Percentiles rank a stretch among this genome's conserved stretches.
Conservation (phyloP, 2,797 vertebrate species). For the Psittacula echo region DNA sequence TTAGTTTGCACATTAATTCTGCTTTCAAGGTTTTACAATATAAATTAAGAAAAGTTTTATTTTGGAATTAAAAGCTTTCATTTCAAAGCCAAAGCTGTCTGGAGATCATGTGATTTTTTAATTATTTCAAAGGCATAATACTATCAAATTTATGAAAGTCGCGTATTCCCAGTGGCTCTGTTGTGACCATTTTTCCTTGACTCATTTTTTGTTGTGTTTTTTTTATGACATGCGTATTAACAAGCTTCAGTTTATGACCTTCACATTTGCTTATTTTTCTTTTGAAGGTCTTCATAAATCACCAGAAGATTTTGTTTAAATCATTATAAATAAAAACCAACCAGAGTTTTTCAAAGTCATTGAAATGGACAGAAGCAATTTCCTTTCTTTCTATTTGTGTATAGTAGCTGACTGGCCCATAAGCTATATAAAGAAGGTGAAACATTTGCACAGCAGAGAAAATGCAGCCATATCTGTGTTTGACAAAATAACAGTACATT, state of each 20-base stretch:
- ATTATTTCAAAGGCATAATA: constrained; percentile 15
- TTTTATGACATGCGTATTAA: constrained; percentile 18
- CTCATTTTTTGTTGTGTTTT: constrained; percentile 16
- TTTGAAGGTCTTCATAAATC: constrained; percentile 44
- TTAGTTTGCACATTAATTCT: not conserved
- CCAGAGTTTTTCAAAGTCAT: not conserved
- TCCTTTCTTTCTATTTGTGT: not conserved
- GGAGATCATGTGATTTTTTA: constrained; percentile 3
- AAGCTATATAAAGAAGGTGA: not conserved
- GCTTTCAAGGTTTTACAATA: not conserved
- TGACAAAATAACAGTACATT: constrained; percentile 40
- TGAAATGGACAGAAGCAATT: constrained; percentile 40
- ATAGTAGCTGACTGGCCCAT: not conserved
- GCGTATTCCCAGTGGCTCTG: not conserved
- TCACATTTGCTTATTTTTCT: constrained; percentile 63
- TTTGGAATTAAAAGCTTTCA: not conserved
- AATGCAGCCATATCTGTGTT: not conserved
- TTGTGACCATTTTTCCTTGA: not conserved
- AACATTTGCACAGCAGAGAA: constrained; percentile 16
- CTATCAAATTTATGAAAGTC: constrained; percentile 6
- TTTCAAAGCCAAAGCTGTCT: not conserved
- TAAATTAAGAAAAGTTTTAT: not conserved
- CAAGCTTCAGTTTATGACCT: constrained; percentile 52
- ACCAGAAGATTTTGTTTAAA: not conserved
- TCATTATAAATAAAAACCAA: constrained; percentile 38